These are phyloP conservation scores for Periphyllus acericola DNA, from an alignment of 2,888 invertebrate species.

Conservation along the genomic window DNA sequence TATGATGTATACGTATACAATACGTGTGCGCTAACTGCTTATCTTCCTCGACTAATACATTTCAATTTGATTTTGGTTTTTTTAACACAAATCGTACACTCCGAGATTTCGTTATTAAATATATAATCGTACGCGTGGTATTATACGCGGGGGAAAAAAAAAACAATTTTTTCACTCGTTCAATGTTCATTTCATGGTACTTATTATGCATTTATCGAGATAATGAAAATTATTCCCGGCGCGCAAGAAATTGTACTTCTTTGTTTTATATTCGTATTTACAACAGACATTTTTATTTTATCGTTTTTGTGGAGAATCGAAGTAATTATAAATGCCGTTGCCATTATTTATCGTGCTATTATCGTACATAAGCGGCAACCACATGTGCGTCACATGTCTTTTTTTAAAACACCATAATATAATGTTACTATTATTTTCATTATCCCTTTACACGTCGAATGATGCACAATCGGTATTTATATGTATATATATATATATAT, in stretches of 20 bases:
- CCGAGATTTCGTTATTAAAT: background rate
- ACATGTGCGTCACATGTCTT: conserved; percentile 55
- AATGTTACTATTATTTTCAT: conserved; percentile 53
- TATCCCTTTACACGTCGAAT: conserved; percentile 29
- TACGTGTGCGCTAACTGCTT: too few relatives aligned
- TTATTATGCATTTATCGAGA: background rate
- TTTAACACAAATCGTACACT: background rate
- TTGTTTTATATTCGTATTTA: background rate
- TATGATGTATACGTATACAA: background rate
- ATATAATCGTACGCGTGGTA: too few relatives aligned
- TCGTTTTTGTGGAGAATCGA: conserved; percentile 23
- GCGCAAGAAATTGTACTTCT: background rate
- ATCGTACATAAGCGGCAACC: conserved; percentile 16
- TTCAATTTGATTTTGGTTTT: conserved; percentile 5
- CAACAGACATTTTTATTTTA: background rate
- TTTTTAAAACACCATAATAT: conserved; percentile 45
- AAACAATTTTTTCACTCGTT: background rate
- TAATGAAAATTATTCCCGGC: conserved; percentile 21
- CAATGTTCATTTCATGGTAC: background rate
- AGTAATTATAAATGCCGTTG: conserved; percentile 20
- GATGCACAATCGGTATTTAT: conserved; percentile 27
- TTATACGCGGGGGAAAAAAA: too few relatives aligned
- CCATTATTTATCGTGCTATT: conserved; percentile 43
- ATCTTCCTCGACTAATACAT: background rate
- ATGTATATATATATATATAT: background rate